Percentiles rank a stretch among this genome's conserved stretches.
Evolutionary conservation across 1,140 invertebrate genomes (phyloP).

Genomic region (Drosophila tsacasi): DNA sequence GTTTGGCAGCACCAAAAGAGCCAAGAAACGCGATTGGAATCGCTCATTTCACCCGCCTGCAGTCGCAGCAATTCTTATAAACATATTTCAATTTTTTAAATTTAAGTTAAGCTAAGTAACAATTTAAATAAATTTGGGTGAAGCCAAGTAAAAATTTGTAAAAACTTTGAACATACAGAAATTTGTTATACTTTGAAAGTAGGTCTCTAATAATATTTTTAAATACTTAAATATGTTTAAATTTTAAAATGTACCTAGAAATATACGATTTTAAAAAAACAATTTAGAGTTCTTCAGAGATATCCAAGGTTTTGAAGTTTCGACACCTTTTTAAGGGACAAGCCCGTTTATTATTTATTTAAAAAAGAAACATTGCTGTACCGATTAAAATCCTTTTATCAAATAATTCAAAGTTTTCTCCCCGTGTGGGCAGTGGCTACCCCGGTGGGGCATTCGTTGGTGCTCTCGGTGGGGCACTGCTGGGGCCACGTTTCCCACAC

Average conservation of each 20-base stretch:
- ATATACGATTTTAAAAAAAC: too few relatives aligned
- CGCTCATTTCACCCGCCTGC: conserved; percentile 66
- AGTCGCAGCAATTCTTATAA: conserved; percentile 8
- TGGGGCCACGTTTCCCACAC: conserved; percentile 65
- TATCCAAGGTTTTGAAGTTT: too few relatives aligned
- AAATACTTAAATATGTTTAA: too few relatives aligned
- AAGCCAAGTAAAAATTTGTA: too few relatives aligned
- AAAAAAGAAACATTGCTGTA: too few relatives aligned
- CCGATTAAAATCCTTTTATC: background rate
- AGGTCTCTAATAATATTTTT: too few relatives aligned
- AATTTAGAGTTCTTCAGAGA: too few relatives aligned
- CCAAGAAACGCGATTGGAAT: conserved; percentile 72
- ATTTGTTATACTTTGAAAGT: too few relatives aligned
- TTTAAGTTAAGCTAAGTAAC: background rate
- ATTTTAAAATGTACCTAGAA: too few relatives aligned
- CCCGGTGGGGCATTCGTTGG: conserved; percentile 12
- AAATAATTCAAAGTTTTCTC: background rate
- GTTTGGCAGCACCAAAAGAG: conserved; percentile 72
- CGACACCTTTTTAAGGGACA: too few relatives aligned
- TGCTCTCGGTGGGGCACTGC: conserved; percentile 22
- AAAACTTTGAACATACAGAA: too few relatives aligned
- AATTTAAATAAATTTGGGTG: too few relatives aligned
- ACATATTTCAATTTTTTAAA: background rate
- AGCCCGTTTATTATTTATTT: background rate
- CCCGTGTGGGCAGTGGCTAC: conserved; percentile 2